Evolutionary conservation across 1,140 invertebrate genomes (phyloP), one percentile per base, ranked within the genome.

Genomic region (Hestina assimilis): DNA sequence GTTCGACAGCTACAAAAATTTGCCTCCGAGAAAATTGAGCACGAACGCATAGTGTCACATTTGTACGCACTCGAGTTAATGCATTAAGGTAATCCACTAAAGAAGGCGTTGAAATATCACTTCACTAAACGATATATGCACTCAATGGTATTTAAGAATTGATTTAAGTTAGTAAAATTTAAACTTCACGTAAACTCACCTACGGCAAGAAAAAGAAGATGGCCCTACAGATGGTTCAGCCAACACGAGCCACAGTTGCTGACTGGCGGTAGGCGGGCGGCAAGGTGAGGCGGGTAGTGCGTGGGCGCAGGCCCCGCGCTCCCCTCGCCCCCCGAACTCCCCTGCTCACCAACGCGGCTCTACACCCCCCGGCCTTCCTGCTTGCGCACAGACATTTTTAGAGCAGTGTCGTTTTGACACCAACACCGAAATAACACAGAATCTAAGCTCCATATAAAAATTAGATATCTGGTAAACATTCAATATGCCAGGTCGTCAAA

Each of bases 241-340:
- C 83, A 89, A 89, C 86, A 84, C 81, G 86, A 86, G 83, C 67
- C 85, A 84, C 83, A 80, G 73, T 69, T 85, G 85, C 86, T 89
- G 86, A 87, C 86, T 89, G 83, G 79, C 63, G 80, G 63, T 64
- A 63, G 71, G 75, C 80, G 82, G 79, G 80, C 80, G 82, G 77
- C 64, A 83, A 83, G 79, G 78, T 55, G 78, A 80, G 83, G 77
- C 73, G 81, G 73, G 72, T 67, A 56, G 33, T 72, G 82, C 82
- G 82, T 82, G 65, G 84, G 80, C 79, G 81, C 82, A 57, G 12
- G 14, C 43, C 17, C 61, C 55, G 65, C 69, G 41, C 55, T 26
- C 55, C 53, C 69, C 45, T n/a, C 48, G 26, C 63, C 4, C 62
- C 48, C 62, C 58, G 33, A 43, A 31, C 33, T 45, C 51, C 40